Evolutionary conservation across 1,140 invertebrate species (phyloP).

Genomic region (Leptopilina boulardi): DNA sequence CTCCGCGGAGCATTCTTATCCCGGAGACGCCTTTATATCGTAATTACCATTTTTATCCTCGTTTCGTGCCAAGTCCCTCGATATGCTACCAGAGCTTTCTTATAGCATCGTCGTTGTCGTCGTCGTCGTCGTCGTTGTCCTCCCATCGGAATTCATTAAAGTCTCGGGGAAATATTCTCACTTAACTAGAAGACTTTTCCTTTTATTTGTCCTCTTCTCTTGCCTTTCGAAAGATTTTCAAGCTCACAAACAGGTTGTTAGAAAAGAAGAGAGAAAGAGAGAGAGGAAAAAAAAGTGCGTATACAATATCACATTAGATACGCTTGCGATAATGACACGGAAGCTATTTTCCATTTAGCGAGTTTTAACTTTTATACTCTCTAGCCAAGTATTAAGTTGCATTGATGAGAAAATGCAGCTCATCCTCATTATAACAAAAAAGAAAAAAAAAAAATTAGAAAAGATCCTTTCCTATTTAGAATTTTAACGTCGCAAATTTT

Average conservation of each 20-base stretch:
- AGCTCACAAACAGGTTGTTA: constrained; percentile 34
- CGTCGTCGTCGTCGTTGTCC: constrained; percentile 50
- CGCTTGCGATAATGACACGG: constrained; percentile 1
- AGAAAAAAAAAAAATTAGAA: no score
- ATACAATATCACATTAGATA: neutral
- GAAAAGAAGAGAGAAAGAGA: neutral
- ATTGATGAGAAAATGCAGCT: neutral
- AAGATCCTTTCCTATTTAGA: neutral
- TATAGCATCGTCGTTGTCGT: constrained; percentile 46
- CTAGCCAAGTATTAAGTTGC: constrained; percentile 1
- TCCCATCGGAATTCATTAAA: constrained; percentile 74
- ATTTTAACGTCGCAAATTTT: neutral
- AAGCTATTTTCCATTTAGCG: constrained; percentile 12
- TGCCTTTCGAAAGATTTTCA: constrained; percentile 2
- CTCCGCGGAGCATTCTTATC: constrained; percentile 64
- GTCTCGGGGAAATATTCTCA: constrained; percentile 60
- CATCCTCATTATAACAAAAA: neutral
- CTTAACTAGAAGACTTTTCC: constrained; percentile 64
- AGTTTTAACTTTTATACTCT: constrained; percentile 14
- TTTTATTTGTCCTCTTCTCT: constrained; percentile 41
- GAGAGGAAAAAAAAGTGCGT: constrained; percentile 20
- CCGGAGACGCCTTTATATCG: constrained; percentile 69
- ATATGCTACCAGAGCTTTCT: constrained; percentile 46
- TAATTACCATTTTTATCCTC: constrained; percentile 74
- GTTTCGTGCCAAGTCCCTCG: constrained; percentile 48